Conservation (phyloP, 2,797 vertebrate genomes). For the Tympanoctomys barrerae region DNA sequence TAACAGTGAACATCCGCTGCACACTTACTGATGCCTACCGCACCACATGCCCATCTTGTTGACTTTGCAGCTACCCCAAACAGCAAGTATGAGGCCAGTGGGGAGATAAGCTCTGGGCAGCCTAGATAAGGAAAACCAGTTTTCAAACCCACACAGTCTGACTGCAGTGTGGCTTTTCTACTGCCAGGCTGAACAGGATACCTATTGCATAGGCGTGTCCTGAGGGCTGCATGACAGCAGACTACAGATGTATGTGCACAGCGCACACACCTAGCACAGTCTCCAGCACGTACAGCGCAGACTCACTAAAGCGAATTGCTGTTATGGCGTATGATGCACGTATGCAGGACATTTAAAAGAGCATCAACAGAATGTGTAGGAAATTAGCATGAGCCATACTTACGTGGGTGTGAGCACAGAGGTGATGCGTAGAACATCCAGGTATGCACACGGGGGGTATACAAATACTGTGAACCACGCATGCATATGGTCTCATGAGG, state of each 20-base stretch:
- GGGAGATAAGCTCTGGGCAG: background rate
- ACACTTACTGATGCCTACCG: background rate
- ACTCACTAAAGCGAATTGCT: background rate
- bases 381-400: background rate
- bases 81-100: background rate
- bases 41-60: background rate
- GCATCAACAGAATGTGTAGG: background rate
- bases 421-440: background rate
- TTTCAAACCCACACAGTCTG: background rate
- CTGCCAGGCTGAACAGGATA: no score
- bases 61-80: background rate
- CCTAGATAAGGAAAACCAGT: background rate
- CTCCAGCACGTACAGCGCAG: no score
- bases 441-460: accelerated
- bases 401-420: background rate
- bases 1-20: background rate
- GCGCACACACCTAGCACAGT: no score
- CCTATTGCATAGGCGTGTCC: accelerated
- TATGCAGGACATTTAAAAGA: background rate
- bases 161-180: background rate
- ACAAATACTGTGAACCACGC: accelerated
- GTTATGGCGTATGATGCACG: accelerated
- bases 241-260: no score
- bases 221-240: background rate
- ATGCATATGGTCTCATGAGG: background rate